A percentile compares a stretch with the other conserved stretches of the same genome.
Conservation (phyloP, 2,797 vertebrate species). For the Sardinella longiceps region DNA sequence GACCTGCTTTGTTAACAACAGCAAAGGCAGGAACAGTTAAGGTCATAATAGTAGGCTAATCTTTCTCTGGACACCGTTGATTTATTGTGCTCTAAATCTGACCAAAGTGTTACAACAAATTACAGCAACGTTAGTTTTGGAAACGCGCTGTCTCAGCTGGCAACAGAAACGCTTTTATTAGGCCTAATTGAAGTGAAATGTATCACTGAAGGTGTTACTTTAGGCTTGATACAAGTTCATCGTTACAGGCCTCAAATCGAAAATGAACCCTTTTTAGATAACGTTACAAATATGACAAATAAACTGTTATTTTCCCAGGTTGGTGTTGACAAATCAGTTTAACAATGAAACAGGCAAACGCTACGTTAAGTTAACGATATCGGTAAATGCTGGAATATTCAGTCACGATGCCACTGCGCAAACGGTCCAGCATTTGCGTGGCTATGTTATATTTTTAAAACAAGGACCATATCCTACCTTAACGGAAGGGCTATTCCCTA, state of each 20-base stretch:
- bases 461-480: constrained; percentile 36
- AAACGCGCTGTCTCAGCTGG: background rate
- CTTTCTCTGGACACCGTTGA: background rate
- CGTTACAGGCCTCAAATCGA: constrained; percentile 20
- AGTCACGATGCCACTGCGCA: constrained; percentile 15
- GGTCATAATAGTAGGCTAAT: constrained; percentile 2
- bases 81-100: background rate
- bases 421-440: constrained; percentile 28
- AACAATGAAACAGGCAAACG: constrained; percentile 9
- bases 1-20: constrained; percentile 10
- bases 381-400: constrained; percentile 20
- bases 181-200: constrained; percentile 13
- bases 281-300: background rate
- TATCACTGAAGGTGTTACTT: background rate
- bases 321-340: background rate
- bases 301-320: background rate
- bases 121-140: background rate
- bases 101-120: background rate
- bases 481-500: constrained; percentile 41
- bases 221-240: constrained; percentile 16
- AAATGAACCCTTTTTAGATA: background rate
- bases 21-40: background rate
- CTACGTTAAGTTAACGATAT: constrained; percentile 7
- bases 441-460: constrained; percentile 36
- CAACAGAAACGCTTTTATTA: background rate